phyloP scores from a whole-genome alignment of 1,140 invertebrate genomes.

The Hormaphis cornu region DNA sequence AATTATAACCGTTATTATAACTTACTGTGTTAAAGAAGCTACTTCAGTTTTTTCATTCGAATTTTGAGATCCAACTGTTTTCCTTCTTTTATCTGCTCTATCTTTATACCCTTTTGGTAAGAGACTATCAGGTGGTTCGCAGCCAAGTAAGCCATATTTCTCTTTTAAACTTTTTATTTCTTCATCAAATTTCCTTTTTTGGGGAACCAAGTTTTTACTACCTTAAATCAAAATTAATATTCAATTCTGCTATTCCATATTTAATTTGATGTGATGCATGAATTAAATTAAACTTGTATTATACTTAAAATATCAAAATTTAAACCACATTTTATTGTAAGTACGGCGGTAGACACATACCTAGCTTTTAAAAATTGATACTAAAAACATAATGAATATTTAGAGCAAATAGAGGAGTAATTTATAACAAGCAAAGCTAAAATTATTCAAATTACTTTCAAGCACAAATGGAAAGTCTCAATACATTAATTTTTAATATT shows the following conservation, averaged over 20 bases:
- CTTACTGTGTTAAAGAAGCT: conserved; percentile 68
- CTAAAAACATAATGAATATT: too few relatives aligned
- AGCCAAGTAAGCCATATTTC: conserved; percentile 62
- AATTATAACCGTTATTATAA: too few relatives aligned
- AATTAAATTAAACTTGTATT: background rate
- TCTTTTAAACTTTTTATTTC: conserved; percentile 68
- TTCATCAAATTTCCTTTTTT: conserved; percentile 52
- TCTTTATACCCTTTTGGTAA: conserved; percentile 54
- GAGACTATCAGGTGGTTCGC: conserved; percentile 35
- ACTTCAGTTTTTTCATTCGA: conserved; percentile 70
- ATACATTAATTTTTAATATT: too few relatives aligned
- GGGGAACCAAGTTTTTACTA: conserved; percentile 32
- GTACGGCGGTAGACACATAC: too few relatives aligned
- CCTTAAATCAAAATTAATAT: background rate
- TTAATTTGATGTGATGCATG: too few relatives aligned
- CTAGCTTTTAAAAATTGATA: too few relatives aligned
- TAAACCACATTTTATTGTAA: too few relatives aligned
- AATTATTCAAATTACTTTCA: too few relatives aligned
- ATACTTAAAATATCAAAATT: background rate
- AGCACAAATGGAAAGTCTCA: too few relatives aligned
- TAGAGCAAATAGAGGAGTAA: too few relatives aligned
- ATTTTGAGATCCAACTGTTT: conserved; percentile 69
- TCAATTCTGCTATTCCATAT: too few relatives aligned
- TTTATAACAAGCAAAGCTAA: too few relatives aligned
- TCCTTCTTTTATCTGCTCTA: conserved; percentile 62